Evolutionary conservation across 2,797 vertebrate species (phyloP), one percentile per base, ranked within the genome.

Genomic region (Momotus momota): DNA sequence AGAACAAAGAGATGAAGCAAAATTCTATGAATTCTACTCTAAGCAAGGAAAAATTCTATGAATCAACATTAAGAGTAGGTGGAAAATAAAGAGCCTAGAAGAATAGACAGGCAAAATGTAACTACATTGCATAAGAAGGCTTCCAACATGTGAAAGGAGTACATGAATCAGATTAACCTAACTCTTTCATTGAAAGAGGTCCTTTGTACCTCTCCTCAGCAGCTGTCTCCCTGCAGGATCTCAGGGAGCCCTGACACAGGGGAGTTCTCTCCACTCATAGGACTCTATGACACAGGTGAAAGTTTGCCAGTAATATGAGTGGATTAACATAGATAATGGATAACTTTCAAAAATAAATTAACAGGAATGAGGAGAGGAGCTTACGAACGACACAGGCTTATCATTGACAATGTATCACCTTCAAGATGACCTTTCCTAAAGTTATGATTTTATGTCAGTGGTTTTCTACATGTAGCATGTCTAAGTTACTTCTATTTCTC

Each of bases 171-270:
- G 12, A 38, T 55, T 45, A 62, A 73, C 2, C 10, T 69, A 52
- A 69, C 35, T 58, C 9, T 45, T 12, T 41, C 3, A 6, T n/a
- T 0, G 0, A 43, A 65, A 73, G 26, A 48, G 4, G 4, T 55
- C 10, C 2, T 83, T 41, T 41, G 7, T 75, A 40, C 27, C 19
- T 55, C 45, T 35, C 23, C 26, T 70, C 20, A n/a, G 26, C 18
- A 35, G 9, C 3, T 71, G 6, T 45, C 11, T 57, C 27, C 40
- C 49, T 71, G n/a, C 12, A 64, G 60, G 13, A 61, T 22, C 31
- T 58, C 58, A 69, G 31, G 25, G 38, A 84, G 3, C 19, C 9
- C 6, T 6, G 33, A 17, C 3, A 52, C 9, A n/a, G 22, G 10
- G 29, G 4, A 40, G 6, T 41, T 19, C 27, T 35, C 18, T 55